Evolutionary conservation across 1,140 invertebrate species (phyloP).

Genomic region (Conopomorpha cramerella): DNA sequence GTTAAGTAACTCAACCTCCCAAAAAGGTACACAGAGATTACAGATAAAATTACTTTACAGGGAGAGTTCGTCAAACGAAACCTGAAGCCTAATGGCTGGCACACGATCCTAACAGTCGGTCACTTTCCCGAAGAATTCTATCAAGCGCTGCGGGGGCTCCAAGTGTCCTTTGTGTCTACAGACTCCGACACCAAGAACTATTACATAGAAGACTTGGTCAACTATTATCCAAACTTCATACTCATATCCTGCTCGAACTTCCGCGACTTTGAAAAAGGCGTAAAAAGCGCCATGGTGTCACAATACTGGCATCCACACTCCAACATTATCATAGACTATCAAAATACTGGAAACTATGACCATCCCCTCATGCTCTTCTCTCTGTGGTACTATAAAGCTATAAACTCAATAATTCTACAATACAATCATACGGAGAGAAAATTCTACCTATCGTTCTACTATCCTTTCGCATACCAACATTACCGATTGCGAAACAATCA

Average conservation of each 20-base stretch:
- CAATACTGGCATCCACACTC: conserved; percentile 36
- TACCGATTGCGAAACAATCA: conserved; percentile 19
- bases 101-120: too few relatives aligned
- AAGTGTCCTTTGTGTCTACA: conserved; percentile 14
- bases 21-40: too few relatives aligned
- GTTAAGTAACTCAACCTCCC: too few relatives aligned
- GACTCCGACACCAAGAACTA: conserved; percentile 14
- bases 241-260: conserved; percentile 21
- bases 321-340: conserved; percentile 29
- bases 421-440: conserved; percentile 14
- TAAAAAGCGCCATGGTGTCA: conserved; percentile 15
- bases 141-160: conserved; percentile 12
- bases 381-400: conserved; percentile 30
- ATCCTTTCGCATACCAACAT: conserved; percentile 24
- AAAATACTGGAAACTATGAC: conserved; percentile 10
- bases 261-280: conserved; percentile 20
- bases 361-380: conserved; percentile 18
- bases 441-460: conserved; percentile 21
- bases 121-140: conserved; percentile 22
- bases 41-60: too few relatives aligned
- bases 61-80: too few relatives aligned
- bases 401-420: conserved; percentile 30
- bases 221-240: conserved; percentile 24
- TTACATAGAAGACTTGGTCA: conserved; percentile 19
- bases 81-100: too few relatives aligned